These are phyloP conservation scores for Silurus asotus DNA, from an alignment of 2,113 vertebrate species.

Conservation along the genomic window DNA sequence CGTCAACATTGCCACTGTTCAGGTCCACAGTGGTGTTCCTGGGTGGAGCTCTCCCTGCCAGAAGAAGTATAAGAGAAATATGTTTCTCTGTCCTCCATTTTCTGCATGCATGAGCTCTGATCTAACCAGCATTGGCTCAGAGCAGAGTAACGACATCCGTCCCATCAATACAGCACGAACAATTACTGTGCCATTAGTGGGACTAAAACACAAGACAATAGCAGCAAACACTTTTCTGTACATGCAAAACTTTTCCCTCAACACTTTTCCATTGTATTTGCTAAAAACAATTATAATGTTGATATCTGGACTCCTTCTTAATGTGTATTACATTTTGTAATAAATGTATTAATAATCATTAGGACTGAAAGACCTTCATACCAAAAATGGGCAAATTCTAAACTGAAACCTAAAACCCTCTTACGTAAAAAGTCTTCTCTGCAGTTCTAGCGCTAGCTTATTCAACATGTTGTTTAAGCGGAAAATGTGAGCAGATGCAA, in stretches of 20 bases:
- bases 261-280: neutral
- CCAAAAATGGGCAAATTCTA: neutral
- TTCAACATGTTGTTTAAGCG: neutral
- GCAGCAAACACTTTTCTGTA: neutral
- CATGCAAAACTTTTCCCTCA: neutral
- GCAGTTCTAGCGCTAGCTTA: neutral
- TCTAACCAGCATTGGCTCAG: neutral
- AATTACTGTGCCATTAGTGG: neutral
- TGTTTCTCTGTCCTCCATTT: neutral
- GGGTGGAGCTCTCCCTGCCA: slow-evolving; percentile 87
- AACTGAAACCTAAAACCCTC: neutral
- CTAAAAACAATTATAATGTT: neutral
- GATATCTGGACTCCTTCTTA: neutral
- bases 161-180: neutral
- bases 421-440: neutral
- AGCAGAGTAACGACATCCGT: neutral
- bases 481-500: neutral
- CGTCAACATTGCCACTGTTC: slow-evolving; percentile 95
- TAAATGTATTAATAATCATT: neutral
- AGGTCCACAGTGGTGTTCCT: slow-evolving; percentile 93
- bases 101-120: neutral
- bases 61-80: neutral
- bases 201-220: neutral
- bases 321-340: neutral
- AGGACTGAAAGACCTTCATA: neutral